Conservation (phyloP, 2,888 invertebrate genomes). For the Chloroclystis v-ata region DNA sequence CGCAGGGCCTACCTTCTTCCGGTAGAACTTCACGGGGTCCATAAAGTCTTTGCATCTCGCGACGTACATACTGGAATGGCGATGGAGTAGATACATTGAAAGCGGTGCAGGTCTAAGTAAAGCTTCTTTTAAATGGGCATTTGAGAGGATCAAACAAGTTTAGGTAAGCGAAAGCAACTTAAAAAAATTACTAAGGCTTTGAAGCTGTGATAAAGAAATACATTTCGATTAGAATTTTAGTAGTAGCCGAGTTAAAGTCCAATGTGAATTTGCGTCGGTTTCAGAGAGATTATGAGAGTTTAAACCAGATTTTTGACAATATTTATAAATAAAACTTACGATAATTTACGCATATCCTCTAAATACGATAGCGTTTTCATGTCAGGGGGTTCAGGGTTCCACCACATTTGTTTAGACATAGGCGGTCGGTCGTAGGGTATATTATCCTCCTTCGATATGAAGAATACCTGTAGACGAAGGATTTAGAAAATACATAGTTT, state of each 20-base stretch:
- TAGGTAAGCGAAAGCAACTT: no score
- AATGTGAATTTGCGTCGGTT: no score
- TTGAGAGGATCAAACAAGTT: no score
- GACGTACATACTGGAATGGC: slow-evolving; percentile 49
- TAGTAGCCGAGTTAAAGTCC: no score
- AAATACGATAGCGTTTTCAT: slow-evolving; percentile 44
- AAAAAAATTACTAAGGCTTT: no score
- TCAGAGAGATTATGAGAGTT: no score
- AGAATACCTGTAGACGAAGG: slow-evolving; percentile 56
- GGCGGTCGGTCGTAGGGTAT: slow-evolving; percentile 54
- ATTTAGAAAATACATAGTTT: no score
- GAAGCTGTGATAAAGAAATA: no score
- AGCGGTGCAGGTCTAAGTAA: no score
- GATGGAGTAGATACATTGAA: background rate
- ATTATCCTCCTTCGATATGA: slow-evolving; percentile 58
- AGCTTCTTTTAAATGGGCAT: background rate
- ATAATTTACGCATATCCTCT: slow-evolving; percentile 37
- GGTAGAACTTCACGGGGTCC: slow-evolving; percentile 60
- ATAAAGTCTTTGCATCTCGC: slow-evolving; percentile 47
- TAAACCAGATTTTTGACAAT: no score
- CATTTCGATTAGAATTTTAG: no score
- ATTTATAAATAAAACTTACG: slow-evolving; percentile 39
- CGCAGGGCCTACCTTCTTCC: slow-evolving; percentile 57
- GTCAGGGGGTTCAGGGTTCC: slow-evolving; percentile 58
- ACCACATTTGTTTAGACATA: slow-evolving; percentile 66